Conservation (phyloP, 2,113 vertebrate species). For the Stigmatopora nigra region DNA sequence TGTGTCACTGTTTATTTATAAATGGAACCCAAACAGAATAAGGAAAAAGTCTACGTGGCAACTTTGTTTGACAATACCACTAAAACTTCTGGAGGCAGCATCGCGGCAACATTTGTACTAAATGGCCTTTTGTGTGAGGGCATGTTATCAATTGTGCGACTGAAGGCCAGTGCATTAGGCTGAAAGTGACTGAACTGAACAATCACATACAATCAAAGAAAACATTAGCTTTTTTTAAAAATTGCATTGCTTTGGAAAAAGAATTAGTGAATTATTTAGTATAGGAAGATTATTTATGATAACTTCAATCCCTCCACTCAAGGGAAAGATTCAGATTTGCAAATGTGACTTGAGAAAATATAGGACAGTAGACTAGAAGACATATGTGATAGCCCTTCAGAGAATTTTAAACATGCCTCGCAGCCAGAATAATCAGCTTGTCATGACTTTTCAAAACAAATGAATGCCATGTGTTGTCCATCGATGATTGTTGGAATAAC, state of each 20-base stretch:
- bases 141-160: too few species aligned
- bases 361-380: background rate
- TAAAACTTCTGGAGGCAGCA: too few species aligned
- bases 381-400: background rate
- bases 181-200: too few species aligned
- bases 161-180: too few species aligned
- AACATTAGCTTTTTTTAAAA: background rate
- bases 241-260: background rate
- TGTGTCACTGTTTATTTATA: too few species aligned
- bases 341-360: background rate
- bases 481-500: background rate
- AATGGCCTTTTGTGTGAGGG: too few species aligned
- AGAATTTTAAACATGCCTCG: background rate
- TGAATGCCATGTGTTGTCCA: constrained; percentile 3
- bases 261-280: background rate
- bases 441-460: background rate
- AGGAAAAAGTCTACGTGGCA: too few species aligned
- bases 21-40: too few species aligned
- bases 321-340: background rate
- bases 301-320: background rate
- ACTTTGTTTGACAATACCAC: too few species aligned
- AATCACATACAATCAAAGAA: too few species aligned
- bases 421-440: constrained; percentile 2
- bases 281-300: background rate
- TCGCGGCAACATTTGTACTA: too few species aligned